Evolutionary conservation across 2,797 vertebrate species (phyloP).

Genomic region (Furcifer pardalis): DNA sequence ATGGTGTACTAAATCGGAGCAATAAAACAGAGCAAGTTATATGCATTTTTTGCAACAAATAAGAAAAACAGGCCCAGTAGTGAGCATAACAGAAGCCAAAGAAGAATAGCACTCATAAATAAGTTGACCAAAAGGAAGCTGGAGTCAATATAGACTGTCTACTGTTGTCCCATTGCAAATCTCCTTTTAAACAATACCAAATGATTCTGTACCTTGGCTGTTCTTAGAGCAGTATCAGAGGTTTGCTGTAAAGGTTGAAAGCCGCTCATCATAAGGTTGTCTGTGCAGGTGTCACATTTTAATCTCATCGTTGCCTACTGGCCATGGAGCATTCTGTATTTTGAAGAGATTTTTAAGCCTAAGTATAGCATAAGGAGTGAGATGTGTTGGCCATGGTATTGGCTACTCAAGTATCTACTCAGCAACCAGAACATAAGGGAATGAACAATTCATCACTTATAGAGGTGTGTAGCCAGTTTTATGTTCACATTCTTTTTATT

Average conservation of each 20-base stretch:
- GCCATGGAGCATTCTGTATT: background rate
- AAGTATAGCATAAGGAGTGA: background rate
- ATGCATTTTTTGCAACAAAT: slow-evolving; percentile 60
- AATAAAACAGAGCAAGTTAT: slow-evolving; percentile 57
- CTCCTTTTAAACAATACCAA: background rate
- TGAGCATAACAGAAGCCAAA: slow-evolving; percentile 48
- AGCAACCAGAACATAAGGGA: too few species aligned
- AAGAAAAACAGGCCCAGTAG: slow-evolving; percentile 50
- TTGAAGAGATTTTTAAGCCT: background rate
- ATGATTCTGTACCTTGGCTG: background rate
- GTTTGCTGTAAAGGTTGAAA: background rate
- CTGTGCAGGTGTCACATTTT: background rate
- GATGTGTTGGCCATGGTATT: too few species aligned
- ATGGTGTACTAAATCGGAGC: slow-evolving; percentile 39
- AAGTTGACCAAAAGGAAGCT: slow-evolving; percentile 50
- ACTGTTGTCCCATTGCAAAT: background rate
- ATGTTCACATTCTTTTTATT: too few species aligned
- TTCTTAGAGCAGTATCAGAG: background rate
- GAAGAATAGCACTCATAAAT: slow-evolving; percentile 44
- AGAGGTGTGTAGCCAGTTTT: too few species aligned
- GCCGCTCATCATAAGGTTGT: background rate
- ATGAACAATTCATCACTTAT: too few species aligned
- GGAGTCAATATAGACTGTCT: background rate
- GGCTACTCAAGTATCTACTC: background rate
- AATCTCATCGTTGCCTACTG: background rate